Conservation (phyloP, 2,113 vertebrate species). For the Pterophyllum scalare region DNA sequence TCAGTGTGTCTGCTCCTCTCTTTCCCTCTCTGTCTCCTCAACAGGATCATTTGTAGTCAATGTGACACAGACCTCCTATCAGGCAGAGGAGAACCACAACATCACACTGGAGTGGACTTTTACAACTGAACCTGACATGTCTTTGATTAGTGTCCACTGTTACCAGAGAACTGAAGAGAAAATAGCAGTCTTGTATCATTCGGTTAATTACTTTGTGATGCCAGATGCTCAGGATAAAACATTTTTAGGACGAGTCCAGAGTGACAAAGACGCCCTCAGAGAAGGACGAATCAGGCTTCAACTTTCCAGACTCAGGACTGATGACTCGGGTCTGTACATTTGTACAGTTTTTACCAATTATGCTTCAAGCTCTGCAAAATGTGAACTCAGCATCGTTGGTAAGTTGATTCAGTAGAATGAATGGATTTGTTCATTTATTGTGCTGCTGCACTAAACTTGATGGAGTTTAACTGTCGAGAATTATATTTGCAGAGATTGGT, state of each 20-base stretch:
- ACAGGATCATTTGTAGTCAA: slow-evolving; percentile 14
- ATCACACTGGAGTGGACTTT: slow-evolving; percentile 12
- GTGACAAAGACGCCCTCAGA: slow-evolving; percentile 22
- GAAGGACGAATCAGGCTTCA: neutral
- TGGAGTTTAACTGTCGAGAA: neutral
- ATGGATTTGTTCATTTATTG: neutral
- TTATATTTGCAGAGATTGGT: neutral
- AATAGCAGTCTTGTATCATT: neutral
- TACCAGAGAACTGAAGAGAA: neutral
- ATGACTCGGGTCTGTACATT: slow-evolving; percentile 6
- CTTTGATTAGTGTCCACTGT: neutral
- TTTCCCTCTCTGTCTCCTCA: slow-evolving; percentile 19
- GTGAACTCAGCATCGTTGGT: neutral
- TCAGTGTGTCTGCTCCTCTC: too few species aligned
- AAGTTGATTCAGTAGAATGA: neutral
- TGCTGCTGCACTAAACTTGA: neutral
- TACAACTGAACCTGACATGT: neutral
- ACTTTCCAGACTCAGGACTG: neutral
- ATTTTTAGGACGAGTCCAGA: slow-evolving; percentile 32
- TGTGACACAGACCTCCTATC: neutral
- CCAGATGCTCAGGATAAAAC: neutral
- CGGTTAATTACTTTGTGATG: neutral
- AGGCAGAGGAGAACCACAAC: slow-evolving; percentile 20
- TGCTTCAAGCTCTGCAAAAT: neutral
- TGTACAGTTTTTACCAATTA: slow-evolving; percentile 8